Evolutionary conservation across 2,113 vertebrate genomes (phyloP), one percentile per base, ranked within the genome.

Genomic region (Acinonyx jubatus): DNA sequence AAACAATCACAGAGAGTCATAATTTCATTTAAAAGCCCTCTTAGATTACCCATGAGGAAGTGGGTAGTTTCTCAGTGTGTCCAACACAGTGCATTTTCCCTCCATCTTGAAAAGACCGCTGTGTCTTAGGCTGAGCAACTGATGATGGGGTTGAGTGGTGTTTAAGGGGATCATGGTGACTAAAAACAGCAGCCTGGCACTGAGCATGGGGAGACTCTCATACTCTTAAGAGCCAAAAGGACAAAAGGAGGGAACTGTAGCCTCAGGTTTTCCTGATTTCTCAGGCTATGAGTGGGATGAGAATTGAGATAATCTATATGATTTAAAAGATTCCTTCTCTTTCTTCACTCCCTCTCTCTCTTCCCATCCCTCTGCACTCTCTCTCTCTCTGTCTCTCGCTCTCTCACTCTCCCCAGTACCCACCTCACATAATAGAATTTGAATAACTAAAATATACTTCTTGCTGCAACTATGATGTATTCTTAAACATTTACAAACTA

Each of bases 231-330:
- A 71, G 7, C n/a, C 25, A 25, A 31, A 74, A 21, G 36, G 25
- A 38, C 25, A 7, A 38, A 36, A 0, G 15, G 41, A 31, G 16
- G 29, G 0, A 29, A 25, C 27, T 29, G 1, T 4, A 48, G 21
- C 41, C 50, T 55, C 69, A 3, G 29, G 63, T 29, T 57, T 79
- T 38, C 38, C 74, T n/a, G 52, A 61, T 92, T 78, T 41, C 69
- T 91, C 8, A 29, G 45, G 48, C 48, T 79, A 1, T 57, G 69
- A 91, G 55, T n/a, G 21, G 19, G n/a, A 27, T 16, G 76, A 55
- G 29, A 12, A 25, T 31, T 68, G 23, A 87, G 84, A 68, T 4
- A 38, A 74, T 18, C 29, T 15, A 0, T n/a, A 4, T 3, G 57
- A 55, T 38, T 78, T 31, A 50, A 52, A 50, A 50, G 21, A 15